Base-by-base conservation (phyloP, 2,113 vertebrate genomes). In the Neomonachus schauinslandi region DNA sequence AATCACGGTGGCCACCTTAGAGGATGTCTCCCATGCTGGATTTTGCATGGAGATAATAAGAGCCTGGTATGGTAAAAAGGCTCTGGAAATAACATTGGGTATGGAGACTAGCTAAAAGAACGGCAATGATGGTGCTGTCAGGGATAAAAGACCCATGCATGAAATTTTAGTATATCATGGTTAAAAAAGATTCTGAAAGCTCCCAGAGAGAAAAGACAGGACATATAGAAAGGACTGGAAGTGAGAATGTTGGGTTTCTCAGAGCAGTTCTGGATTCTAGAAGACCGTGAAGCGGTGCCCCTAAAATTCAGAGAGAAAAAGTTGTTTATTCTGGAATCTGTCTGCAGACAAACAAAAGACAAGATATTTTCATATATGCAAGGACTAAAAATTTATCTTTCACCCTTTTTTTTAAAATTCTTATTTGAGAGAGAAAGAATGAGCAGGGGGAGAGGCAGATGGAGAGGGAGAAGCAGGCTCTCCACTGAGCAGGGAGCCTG, bases 241-340 rank as follows among this genome's bases (percentile, higher is more conserved):
- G 72, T 96, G 74, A 91, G 36, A 91, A 53, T 84, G 59, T 46
- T 97, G 53, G 15, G 69, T 89, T 91, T 97, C 26, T 89, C 42
- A 69, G 0, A 84, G 31, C 4, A 92, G 0, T 90, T 94, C 46
- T 96, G 65, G 39, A 81, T 95, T 95, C 67, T 90, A 76, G 80
- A 90, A 92, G 87, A 84, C 94, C 90, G 61, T 83, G 42, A 91
- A 94, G 26, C 33, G 79, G 22, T 89, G 12, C 4, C n/a, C 28
- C 42, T 16, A 13, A 63, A 80, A 94, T 89, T 79, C 33, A 93
- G n/a, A 92, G 53, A 69, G 63, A 77, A 71, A 39, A 59, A n/a
- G 15, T 63, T 86, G 2, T 49, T 26, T 71, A 16, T 91, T 63
- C 31, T 76, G n/a, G 36, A 82, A 93, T 92, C 65, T 91, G 24